Conservation (phyloP, 1,140 invertebrate species). For the Reticulitermes speratus region DNA sequence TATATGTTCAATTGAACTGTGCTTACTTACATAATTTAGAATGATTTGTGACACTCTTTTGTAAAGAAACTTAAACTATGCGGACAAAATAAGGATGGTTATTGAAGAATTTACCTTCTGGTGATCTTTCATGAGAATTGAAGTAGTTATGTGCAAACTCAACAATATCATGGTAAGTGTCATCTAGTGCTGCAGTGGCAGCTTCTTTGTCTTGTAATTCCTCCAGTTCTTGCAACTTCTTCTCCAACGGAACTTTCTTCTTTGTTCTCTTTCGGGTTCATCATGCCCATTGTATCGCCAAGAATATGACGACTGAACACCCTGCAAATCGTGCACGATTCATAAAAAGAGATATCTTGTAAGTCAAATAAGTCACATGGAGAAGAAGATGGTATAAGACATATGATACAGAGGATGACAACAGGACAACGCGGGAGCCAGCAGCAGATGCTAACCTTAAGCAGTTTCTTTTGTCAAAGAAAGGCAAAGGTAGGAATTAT, state of each 20-base stretch:
- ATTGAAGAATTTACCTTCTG: constrained; percentile 57
- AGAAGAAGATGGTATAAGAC: background rate
- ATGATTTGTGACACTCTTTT: too few species aligned
- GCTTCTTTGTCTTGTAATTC: constrained; percentile 56
- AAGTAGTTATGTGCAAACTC: constrained; percentile 94
- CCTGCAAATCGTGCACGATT: constrained; percentile 24
- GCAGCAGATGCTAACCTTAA: too few species aligned
- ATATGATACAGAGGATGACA: too few species aligned
- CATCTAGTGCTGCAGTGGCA: constrained; percentile 47
- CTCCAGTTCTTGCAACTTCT: constrained; percentile 75
- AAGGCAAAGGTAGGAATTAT: too few species aligned
- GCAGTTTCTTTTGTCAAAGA: too few species aligned
- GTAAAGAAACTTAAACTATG: background rate
- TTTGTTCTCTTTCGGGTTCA: constrained; percentile 64
- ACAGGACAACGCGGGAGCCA: too few species aligned
- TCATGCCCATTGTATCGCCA: constrained; percentile 28
- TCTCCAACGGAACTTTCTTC: constrained; percentile 79
- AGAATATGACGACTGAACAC: constrained; percentile 33
- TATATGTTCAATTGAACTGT: too few species aligned
- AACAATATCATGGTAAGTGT: constrained; percentile 76
- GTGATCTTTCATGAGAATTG: constrained; percentile 82
- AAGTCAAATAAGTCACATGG: background rate
- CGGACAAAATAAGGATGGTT: background rate
- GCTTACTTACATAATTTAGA: too few species aligned
- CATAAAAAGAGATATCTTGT: background rate